Base-by-base conservation (phyloP, 1,140 invertebrate species). In the Heliconius hewitsoni region DNA sequence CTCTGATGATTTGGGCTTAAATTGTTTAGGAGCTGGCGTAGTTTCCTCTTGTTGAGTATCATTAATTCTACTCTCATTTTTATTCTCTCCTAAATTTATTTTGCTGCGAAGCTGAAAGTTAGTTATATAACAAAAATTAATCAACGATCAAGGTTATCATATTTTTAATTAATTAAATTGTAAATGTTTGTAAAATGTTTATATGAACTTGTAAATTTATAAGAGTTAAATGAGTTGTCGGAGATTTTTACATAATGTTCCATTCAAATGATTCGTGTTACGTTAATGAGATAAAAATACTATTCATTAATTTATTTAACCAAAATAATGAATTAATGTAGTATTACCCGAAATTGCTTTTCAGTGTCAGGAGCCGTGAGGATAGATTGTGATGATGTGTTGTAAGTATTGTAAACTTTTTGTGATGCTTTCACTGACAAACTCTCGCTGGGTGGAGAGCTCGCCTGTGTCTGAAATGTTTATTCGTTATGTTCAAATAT, bases 371-470 rank as follows among this genome's bases (percentile, higher is more conserved):
- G 85, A 78, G 84, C 86, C 76, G 86, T 91, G 77, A 83, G 82
- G 83, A 86, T 89, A 57, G 87, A 83, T 83, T 91, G 90, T 89
- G 84, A 79, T 83, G 91, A 85, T 83, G 87, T 74, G 79, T 89
- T 83, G 84, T 88, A 87, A 78, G 89, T 89, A 84, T 93, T 90
- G 83, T 89, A 91, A 81, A 92, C 89, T 90, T 90, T 94, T 84
- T 93, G 90, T 87, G 93, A 92, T 90, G 91, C 93, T 93, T 90
- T 93, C 91, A 93, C 87, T 89, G 91, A 89, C 87, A 94, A 92
- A 88, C 90, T 94, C 91, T 94, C 93, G 81, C 86, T 87, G 77
- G 82, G 74, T 82, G 90, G 89, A 94, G 93, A 93, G 91, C 87
- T 90, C 81, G 87, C 78, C 87, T 89, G 88, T 91, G 91, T 93